Conservation (phyloP, 2,888 invertebrate species). For the Phortica okadai region DNA sequence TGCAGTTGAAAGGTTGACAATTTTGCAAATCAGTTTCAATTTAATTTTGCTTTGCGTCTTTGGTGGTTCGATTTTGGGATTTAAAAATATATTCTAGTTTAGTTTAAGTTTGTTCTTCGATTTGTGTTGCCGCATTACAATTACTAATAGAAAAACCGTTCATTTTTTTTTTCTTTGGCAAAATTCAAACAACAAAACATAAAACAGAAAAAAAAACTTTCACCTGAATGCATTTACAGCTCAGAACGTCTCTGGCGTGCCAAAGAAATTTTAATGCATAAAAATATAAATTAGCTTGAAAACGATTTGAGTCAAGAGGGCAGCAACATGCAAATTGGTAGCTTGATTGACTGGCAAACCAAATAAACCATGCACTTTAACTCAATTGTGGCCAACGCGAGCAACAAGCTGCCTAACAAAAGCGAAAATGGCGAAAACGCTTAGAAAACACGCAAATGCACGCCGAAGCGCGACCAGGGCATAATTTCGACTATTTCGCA, state of each 20-base stretch:
- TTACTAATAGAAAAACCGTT: too few species aligned
- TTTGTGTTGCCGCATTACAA: too few species aligned
- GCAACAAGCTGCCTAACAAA: not conserved
- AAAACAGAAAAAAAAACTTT: not conserved
- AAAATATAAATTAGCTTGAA: conserved; percentile 23
- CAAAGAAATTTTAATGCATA: conserved; percentile 1
- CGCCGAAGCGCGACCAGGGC: too few species aligned
- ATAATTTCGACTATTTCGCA: not conserved
- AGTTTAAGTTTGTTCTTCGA: too few species aligned
- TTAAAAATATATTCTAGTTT: too few species aligned
- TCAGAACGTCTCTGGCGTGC: too few species aligned
- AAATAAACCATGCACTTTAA: conserved; percentile 28
- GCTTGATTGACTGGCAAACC: conserved; percentile 42
- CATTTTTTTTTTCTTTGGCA: not conserved
- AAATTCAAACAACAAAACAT: too few species aligned
- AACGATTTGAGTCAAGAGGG: conserved; percentile 14
- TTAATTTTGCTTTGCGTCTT: conserved; percentile 29
- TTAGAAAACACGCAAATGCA: too few species aligned
- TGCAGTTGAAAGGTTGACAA: conserved; percentile 63
- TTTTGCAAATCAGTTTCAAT: conserved; percentile 52
- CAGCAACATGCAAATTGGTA: conserved; percentile 49
- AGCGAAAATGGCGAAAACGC: conserved; percentile 11
- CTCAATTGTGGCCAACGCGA: conserved; percentile 11
- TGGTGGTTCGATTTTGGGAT: not conserved
- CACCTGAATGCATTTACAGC: too few species aligned